phyloP scores from a whole-genome alignment of 2,113 vertebrate genomes.

The Engraulis encrasicolus region DNA sequence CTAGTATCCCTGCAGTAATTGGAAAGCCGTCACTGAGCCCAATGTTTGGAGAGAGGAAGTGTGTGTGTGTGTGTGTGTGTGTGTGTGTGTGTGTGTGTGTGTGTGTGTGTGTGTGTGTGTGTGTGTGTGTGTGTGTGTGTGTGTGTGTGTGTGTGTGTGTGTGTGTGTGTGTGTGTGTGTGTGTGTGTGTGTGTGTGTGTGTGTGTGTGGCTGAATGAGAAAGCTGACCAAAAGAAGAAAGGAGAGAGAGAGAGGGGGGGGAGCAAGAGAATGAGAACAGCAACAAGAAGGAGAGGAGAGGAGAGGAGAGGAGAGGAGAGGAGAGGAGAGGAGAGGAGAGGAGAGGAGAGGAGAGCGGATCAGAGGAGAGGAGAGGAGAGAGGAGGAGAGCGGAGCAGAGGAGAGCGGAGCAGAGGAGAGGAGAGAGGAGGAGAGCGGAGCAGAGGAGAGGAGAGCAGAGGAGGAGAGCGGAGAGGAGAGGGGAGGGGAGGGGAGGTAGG shows the following conservation, averaged over 20 bases:
- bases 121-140: slow-evolving; percentile 23
- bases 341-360: slow-evolving; percentile 35
- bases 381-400: background rate
- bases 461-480: slow-evolving; percentile 59
- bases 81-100: slow-evolving; percentile 25
- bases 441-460: slow-evolving; percentile 64
- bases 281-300: slow-evolving; percentile 24
- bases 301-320: slow-evolving; percentile 34
- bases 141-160: slow-evolving; percentile 24
- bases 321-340: background rate
- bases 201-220: background rate
- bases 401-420: background rate
- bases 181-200: slow-evolving; percentile 43
- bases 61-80: slow-evolving; percentile 6
- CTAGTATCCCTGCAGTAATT: slow-evolving; percentile 72
- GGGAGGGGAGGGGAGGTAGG: slow-evolving; percentile 55
- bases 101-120: background rate
- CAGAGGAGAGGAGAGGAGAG: slow-evolving; percentile 56
- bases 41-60: slow-evolving; percentile 57
- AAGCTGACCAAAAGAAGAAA: background rate
- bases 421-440: slow-evolving; percentile 45
- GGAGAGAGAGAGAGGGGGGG: slow-evolving; percentile 35
- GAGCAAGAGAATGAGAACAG: background rate
- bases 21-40: slow-evolving; percentile 74
- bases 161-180: slow-evolving; percentile 21